Evolutionary conservation across 2,888 invertebrate genomes (phyloP), one percentile per base, ranked within the genome.

Genomic region (Epinotia bilunana): DNA sequence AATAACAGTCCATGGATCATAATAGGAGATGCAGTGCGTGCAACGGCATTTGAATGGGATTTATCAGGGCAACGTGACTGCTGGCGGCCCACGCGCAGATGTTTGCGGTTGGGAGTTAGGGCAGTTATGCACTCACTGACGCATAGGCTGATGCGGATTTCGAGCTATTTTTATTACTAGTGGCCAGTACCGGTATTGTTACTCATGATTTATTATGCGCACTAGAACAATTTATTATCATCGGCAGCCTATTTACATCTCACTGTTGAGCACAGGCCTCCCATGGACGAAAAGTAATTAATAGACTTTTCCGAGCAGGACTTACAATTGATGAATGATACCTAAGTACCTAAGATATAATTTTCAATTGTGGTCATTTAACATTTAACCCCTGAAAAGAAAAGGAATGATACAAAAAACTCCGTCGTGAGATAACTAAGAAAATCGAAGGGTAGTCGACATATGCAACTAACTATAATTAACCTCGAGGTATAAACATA

Each of bases 21-120:
- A 64, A 64, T 65, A 60, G 64, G 57, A 69, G 70, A 70, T 70
- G 39, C 43, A 60, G 20, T 39, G 49, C 63, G 49, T 64, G 70
- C 74, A 64, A 39, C 33, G 58, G 63, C 39, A 33, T 70, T 70
- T 69, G 57, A 69, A 70, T 64, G 64, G 70, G 64, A 69, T 64
- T 74, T 64, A 70, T 58, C 58, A 39, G 64, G 18, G 63, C 46
- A 60, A 53, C 67, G 60, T 28, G 39, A 60, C 60, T 67, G 49
- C 53, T 67, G 49, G 23, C 63, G n/a, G 60, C 70, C 74, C 70
- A 74, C 70, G 74, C 74, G 74, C 74, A 70, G 69, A 69, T 58
- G 74, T 64, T 60, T 69, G 69, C 57, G 68, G 63, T 62, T 57
- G 55, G 18, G 58, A 28, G 28, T 28, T 60, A 33, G 28, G 28